phyloP scores from a whole-genome alignment of 2,113 vertebrate genomes.

The Nettapus auritus region DNA sequence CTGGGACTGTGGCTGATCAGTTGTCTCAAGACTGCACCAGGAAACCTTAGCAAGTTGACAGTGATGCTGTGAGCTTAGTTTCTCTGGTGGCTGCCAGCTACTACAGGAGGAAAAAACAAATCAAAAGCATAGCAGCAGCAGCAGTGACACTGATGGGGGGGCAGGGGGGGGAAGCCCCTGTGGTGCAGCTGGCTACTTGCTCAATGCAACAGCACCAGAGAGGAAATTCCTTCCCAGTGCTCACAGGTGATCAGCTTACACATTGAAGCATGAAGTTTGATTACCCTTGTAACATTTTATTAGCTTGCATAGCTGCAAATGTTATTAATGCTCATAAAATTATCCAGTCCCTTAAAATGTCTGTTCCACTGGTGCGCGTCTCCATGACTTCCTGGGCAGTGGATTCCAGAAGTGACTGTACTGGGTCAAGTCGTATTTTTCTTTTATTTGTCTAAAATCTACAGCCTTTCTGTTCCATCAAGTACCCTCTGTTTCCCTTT shows the following conservation, averaged over 20 bases:
- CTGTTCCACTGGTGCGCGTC: slow-evolving; percentile 42
- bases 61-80: not conserved
- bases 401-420: slow-evolving; percentile 26
- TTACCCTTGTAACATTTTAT: slow-evolving; percentile 71
- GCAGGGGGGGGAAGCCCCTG: not conserved
- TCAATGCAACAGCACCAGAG: not conserved
- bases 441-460: slow-evolving; percentile 31
- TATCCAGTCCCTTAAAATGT: slow-evolving; percentile 65
- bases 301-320: slow-evolving; percentile 72
- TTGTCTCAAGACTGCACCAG: not conserved
- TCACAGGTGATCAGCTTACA: slow-evolving; percentile 70
- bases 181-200: slow-evolving; percentile 28
- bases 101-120: slow-evolving; percentile 3
- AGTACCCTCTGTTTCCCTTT: not conserved
- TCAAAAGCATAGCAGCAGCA: not conserved
- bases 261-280: slow-evolving; percentile 68
- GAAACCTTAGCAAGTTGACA: not conserved
- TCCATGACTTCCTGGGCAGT: slow-evolving; percentile 44
- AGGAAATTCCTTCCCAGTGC: slow-evolving; percentile 62
- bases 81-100: not conserved
- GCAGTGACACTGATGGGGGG: not conserved
- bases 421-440: slow-evolving; percentile 1
- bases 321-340: slow-evolving; percentile 75
- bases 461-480: not conserved
- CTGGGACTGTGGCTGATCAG: fast-evolving